Percentiles rank a stretch among this genome's conserved stretches.
Evolutionary conservation across 2,888 invertebrate species (phyloP).

Genomic region (Tenthredo mesomela): DNA sequence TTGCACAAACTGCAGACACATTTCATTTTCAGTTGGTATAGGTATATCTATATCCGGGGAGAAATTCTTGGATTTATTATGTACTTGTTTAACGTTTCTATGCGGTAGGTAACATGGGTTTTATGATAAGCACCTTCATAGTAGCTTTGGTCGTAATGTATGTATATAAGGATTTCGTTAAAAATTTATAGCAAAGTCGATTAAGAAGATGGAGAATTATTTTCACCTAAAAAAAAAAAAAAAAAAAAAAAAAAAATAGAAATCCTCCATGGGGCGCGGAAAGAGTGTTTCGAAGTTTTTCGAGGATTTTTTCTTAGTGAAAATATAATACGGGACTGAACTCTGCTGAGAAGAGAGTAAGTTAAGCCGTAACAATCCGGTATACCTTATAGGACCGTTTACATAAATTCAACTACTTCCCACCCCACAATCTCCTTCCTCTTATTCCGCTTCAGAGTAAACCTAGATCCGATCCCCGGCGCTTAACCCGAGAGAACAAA

Average conservation of each 20-base stretch:
- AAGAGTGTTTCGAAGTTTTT: neutral
- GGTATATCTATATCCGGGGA: neutral
- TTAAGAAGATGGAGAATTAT: neutral
- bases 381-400: conserved; percentile 35
- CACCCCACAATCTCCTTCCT: neutral
- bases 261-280: neutral
- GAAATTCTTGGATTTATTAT: conserved; percentile 3
- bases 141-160: neutral
- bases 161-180: no score
- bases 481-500: conserved; percentile 22
- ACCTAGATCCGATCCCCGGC: conserved; percentile 36
- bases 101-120: neutral
- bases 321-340: neutral
- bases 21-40: neutral
- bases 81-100: neutral
- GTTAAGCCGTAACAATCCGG: conserved; percentile 26
- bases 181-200: neutral
- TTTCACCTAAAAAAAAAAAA: no score
- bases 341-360: neutral
- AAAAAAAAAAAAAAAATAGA: neutral
- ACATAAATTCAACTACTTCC: conserved; percentile 45
- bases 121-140: neutral
- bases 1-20: conserved; percentile 12
- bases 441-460: conserved; percentile 18
- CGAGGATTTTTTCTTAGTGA: neutral